Base-by-base conservation (phyloP, 2,797 vertebrate genomes). In the Enteromius afrohamiltoni region DNA sequence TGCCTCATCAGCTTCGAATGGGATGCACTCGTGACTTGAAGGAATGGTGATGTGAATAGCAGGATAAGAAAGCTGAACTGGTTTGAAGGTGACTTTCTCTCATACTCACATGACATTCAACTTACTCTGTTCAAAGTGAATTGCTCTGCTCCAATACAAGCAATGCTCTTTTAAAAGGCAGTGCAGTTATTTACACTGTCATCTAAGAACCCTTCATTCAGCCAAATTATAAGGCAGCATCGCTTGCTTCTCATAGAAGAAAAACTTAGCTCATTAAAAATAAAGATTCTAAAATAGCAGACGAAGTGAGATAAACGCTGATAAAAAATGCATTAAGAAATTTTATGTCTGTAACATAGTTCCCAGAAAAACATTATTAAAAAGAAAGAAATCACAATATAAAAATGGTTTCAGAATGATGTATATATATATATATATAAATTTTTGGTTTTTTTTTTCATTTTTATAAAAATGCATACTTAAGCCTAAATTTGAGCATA, bases 51-150 rank as follows among this genome's bases (percentile, higher is more conserved):
- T 84, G 83, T 81, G 73, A 87, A 78, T 78, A 81, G 67, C 70
- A 58, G 76, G 17, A 81, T 47, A 76, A 40, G 76, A 85, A 78
- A 31, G 55, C 65, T 55, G 34, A 60, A 40, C 49, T 58, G 76
- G 80, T 55, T 79, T 85, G 87, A 88, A 88, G 83, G 84, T 87
- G 86, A 87, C 87, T 60, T 84, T 81, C 74, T 49, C 37, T 45
- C 37, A 47, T 67, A 67, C 55, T 42, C 0, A 9, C 16, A 53
- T 51, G 45, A 65, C 79, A 68, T 29, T 3, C 58, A 10, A 77
- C 49, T 16, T 65, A 78, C 62, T 82, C 84, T 75, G 58, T 81
- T 81, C 74, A 75, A 55, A 79, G 34, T 77, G 16, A 51, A 67
- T 8, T 64, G 53, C 64, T 58, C 74, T 11, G 4, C 34, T 67